phyloP scores from a whole-genome alignment of 2,797 vertebrate genomes.

The Spheniscus humboldti region DNA sequence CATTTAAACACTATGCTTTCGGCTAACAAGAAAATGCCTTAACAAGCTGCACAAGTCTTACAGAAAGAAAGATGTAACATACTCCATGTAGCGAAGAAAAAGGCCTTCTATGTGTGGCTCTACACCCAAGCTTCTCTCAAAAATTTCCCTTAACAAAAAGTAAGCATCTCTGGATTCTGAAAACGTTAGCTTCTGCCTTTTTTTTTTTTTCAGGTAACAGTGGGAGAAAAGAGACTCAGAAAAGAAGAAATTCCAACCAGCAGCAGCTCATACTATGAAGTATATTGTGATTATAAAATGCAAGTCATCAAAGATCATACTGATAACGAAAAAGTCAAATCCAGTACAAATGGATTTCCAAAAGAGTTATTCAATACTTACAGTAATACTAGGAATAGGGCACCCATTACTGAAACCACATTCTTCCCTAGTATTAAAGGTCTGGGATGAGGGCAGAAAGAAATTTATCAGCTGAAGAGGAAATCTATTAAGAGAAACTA shows the following conservation, averaged over 20 bases:
- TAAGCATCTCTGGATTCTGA: background rate
- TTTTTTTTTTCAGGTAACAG: background rate
- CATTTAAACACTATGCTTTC: background rate
- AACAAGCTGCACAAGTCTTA: background rate
- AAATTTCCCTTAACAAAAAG: background rate
- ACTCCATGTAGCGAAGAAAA: background rate
- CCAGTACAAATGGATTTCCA: background rate
- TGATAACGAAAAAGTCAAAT: background rate
- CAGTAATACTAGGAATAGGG: background rate
- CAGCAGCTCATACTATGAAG: background rate
- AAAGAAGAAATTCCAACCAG: background rate
- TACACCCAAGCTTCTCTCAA: background rate
- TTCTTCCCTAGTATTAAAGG: background rate
- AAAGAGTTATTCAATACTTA: background rate
- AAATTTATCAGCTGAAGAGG: background rate
- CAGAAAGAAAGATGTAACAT: background rate
- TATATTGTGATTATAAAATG: background rate
- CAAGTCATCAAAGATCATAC: background rate
- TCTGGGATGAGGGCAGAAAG: background rate
- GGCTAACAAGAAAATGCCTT: background rate
- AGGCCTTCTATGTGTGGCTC: background rate
- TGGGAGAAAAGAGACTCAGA: background rate
- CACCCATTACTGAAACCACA: background rate
- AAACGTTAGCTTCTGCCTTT: background rate
- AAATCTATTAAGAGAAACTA: background rate